Evolutionary conservation across 2,888 invertebrate genomes (phyloP), one percentile per base, ranked within the genome.

Genomic region (Frankliniella fusca): DNA sequence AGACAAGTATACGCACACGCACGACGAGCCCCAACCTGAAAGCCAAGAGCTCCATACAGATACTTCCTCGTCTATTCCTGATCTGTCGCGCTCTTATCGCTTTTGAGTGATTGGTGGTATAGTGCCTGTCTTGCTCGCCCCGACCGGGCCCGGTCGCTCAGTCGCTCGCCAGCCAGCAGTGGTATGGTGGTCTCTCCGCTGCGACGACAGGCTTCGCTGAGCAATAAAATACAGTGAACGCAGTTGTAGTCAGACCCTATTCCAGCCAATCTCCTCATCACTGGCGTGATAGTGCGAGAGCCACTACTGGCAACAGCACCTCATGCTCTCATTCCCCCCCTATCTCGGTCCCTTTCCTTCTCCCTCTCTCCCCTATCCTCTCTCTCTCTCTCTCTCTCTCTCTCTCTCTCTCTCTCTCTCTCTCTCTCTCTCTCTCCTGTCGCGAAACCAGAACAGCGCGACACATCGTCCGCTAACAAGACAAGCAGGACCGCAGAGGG

Each of bases 221-320:
- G 61, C 61, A 61, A 15, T 61, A 61, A 61, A 61, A 61, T 61
- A 61, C 61, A 61, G 61, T n/a, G 61, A 61, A 61, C 61, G 61
- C 61, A 61, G n/a, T 61, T 20, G 61, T 18, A 61, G 61, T 38
- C 61, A 8, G 61, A 61, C 18, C 20, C 61, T 61, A 61, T 61
- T 61, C 61, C 61, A 61, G 61, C 61, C 61, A 61, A 61, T 61
- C 61, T 61, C 15, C 61, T 61, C 61, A 61, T 61, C 61, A 61
- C 61, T 61, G 61, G 61, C n/a, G n/a, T 61, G 61, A 38, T 38
- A 38, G 38, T 38, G 38, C 38, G 38, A 38, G 38, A 61, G 61
- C 61, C 61, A 61, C 61, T 61, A 15, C 61, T 18, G 61, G 61
- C 61, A 61, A 61, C 18, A n/a, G 61, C 61, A 61, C 61, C n/a